Evolutionary conservation across 2,113 vertebrate genomes (phyloP), one percentile per base, ranked within the genome.

Genomic region (Amblyornis subalaris): DNA sequence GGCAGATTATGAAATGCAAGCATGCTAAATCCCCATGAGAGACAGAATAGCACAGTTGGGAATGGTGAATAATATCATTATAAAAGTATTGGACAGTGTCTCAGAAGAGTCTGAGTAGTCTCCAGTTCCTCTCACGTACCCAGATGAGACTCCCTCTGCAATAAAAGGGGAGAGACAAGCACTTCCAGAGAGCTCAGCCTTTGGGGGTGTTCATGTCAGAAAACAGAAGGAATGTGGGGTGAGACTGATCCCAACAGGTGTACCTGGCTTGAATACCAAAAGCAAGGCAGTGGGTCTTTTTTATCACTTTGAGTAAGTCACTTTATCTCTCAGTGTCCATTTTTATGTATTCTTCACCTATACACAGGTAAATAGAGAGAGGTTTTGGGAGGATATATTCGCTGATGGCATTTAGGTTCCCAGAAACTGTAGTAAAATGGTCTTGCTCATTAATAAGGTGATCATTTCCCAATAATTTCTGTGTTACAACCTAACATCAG

Each of bases 1-100:
- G 51, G 40, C 88, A 93, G 73, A 81, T 86, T 80, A 57, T 66
- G 86, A 93, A 94, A 87, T 57, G 57, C 83, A 90, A 89, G 85
- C 76, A 61, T 88, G 57, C 89, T 93, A 83, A 85, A 74, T 81
- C 80, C 89, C 58, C 35, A 93, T 84, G 60, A 38, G 25, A 66
- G 66, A 67, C n/a, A 94, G 71, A 92, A 57, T 17, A 47, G 57
- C 45, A 40, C 22, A 45, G 78, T 40, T 91, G 42, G 66, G 54
- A 85, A 90, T 47, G 60, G 47, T 0, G 2, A 88, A 88, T 91
- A 85, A 28, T 89, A 42, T 66, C n/a, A 12, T 78, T 55, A 53
- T 73, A 61, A 66, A 36, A 33, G 29, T 47, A 72, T 54, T 83
- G 92, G 67, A 57, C 54, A 35, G 58, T 29, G 28, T 55, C 67